Percentiles rank a stretch among this genome's conserved stretches.
phyloP scores from a whole-genome alignment of 2,797 vertebrate genomes.

The Epinephelus awoara region DNA sequence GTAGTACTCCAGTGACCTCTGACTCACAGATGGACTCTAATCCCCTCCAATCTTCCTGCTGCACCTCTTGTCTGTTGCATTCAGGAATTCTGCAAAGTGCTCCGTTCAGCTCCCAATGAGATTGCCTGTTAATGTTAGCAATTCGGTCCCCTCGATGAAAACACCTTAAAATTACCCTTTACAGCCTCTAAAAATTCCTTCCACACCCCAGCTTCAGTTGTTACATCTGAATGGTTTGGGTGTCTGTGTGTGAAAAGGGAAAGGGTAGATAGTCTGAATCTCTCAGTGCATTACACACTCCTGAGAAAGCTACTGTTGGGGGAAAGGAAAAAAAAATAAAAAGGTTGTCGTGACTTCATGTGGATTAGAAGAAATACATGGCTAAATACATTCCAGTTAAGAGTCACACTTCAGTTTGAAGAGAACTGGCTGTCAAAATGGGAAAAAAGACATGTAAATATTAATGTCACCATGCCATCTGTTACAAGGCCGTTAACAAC shows the following conservation, averaged over 20 bases:
- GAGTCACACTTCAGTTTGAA: conserved; percentile 26
- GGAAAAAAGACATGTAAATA: conserved; percentile 4
- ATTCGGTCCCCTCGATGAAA: conserved; percentile 34
- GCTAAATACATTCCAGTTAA: conserved; percentile 35
- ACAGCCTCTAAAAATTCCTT: conserved; percentile 43
- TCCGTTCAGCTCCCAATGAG: conserved; percentile 23
- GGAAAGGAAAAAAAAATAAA: too few relatives aligned
- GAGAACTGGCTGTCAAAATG: conserved; percentile 22
- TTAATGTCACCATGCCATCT: conserved; percentile 31
- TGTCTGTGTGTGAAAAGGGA: conserved; percentile 29
- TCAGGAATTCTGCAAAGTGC: conserved; percentile 40
- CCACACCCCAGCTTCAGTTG: conserved; percentile 27
- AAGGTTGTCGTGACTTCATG: conserved; percentile 17
- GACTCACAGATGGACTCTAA: conserved; percentile 52
- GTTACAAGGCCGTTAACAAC: conserved; percentile 12
- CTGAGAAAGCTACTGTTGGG: conserved; percentile 8
- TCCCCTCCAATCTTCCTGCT: conserved; percentile 44
- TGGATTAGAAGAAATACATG: conserved; percentile 21
- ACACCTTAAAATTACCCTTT: conserved; percentile 41
- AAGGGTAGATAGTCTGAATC: conserved; percentile 20
- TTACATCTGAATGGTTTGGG: conserved; percentile 38
- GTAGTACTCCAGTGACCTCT: conserved; percentile 55
- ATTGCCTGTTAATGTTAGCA: conserved; percentile 40
- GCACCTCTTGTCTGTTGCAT: conserved; percentile 35
- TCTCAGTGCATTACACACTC: conserved; percentile 22